These are phyloP conservation scores for Penaeus indicus DNA, from an alignment of 1,140 invertebrate species.

Conservation along the genomic window DNA sequence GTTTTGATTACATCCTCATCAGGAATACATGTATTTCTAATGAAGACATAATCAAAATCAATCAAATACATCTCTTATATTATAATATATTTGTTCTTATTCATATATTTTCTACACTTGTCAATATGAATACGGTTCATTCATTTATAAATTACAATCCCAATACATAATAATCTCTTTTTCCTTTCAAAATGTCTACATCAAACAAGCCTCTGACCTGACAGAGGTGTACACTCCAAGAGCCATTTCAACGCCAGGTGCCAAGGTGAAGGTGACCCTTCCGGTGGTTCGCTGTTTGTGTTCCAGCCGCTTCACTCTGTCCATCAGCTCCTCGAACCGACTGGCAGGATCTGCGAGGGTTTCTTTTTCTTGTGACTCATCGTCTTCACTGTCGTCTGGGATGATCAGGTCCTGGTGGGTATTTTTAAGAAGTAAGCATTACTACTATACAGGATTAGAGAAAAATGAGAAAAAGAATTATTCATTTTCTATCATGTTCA, in stretches of 20 bases:
- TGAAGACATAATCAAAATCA: too few relatives aligned
- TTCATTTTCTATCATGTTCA: too few relatives aligned
- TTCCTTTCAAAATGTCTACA: too few relatives aligned
- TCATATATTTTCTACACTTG: not conserved
- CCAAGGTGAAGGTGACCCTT: conserved; percentile 70
- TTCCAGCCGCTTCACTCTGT: conserved; percentile 71
- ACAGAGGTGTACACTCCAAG: conserved; percentile 71
- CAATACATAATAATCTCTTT: too few relatives aligned
- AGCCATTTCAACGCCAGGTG: conserved; percentile 70
- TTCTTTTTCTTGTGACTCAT: conserved; percentile 1
- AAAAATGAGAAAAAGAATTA: too few relatives aligned
- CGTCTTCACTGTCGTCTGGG: conserved; percentile 31
- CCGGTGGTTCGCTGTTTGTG: conserved; percentile 72
- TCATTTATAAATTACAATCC: too few relatives aligned
- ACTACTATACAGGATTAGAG: too few relatives aligned
- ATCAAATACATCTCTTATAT: too few relatives aligned
- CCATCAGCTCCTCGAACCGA: conserved; percentile 70
- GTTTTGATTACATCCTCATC: too few relatives aligned
- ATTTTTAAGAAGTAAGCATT: not conserved
- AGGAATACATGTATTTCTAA: too few relatives aligned
- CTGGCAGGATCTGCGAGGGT: conserved; percentile 69
- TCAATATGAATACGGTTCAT: not conserved
- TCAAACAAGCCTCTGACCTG: conserved; percentile 48
- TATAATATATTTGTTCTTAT: too few relatives aligned
- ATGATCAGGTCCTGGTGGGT: conserved; percentile 38